Evolutionary conservation across 37 sponge, comb jelly and placozoan genomes (phyloP).

Genomic region (Bolinopsis microptera): DNA sequence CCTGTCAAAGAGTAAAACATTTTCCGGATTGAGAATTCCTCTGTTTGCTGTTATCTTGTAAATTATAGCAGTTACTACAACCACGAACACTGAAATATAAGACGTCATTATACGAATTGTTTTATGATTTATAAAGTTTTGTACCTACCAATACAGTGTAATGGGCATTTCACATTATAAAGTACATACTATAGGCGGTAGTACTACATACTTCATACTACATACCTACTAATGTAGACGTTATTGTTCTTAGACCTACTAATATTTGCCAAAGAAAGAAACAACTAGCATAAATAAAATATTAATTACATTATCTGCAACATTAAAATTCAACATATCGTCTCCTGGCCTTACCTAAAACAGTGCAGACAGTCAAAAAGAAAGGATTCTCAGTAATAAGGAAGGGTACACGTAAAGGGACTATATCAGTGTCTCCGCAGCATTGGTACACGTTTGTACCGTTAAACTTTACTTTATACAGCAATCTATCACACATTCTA

Average conservation of each 20-base stretch:
- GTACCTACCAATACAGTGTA: too few species aligned
- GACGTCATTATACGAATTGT: not conserved
- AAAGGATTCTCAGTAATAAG: not conserved
- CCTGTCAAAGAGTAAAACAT: not conserved
- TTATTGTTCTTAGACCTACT: too few species aligned
- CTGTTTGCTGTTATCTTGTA: not conserved
- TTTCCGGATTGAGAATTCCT: not conserved
- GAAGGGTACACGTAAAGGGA: not conserved
- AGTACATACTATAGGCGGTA: too few species aligned
- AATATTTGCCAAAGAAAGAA: too few species aligned
- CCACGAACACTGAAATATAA: not conserved
- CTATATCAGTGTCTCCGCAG: not conserved
- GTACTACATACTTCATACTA: too few species aligned
- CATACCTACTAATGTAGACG: too few species aligned
- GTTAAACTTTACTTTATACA: not conserved
- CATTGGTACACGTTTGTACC: not conserved
- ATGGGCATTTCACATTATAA: too few species aligned
- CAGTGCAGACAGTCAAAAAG: not conserved
- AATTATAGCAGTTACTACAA: not conserved
- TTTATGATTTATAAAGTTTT: too few species aligned
- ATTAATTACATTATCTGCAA: not conserved
- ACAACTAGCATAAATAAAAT: too few species aligned
- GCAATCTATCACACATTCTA: conserved; percentile 10
- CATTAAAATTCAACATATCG: not conserved
- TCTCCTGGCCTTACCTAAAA: not conserved